Evolutionary conservation across 2,113 vertebrate genomes (phyloP).

Genomic region (Pitta sordida): DNA sequence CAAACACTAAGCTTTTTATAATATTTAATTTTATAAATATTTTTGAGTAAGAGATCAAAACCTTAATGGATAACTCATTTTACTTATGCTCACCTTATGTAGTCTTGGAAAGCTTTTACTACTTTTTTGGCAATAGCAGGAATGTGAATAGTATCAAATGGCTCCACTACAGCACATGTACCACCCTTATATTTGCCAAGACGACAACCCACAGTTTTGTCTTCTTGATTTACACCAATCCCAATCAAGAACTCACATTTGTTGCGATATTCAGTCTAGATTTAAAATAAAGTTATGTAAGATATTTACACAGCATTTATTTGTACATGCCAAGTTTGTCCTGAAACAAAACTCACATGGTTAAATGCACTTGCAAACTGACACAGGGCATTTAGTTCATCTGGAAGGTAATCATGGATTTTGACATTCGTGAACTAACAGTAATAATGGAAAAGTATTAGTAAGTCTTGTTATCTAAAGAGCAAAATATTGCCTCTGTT

Average conservation of each 20-base stretch:
- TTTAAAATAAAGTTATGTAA: constrained; percentile 49
- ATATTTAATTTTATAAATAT: not conserved
- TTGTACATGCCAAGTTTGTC: not conserved
- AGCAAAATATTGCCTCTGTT: not conserved
- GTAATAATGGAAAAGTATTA: not conserved
- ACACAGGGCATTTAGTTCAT: not conserved
- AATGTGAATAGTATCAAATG: constrained; percentile 88
- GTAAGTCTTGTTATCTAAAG: not conserved
- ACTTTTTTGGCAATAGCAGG: constrained; percentile 84
- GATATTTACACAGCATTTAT: not conserved
- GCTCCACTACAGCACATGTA: constrained; percentile 90
- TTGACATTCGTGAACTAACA: not conserved
- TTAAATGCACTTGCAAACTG: not conserved
- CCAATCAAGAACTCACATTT: constrained; percentile 97
- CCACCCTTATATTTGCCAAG: constrained; percentile 96
- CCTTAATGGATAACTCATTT: not conserved
- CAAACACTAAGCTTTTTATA: not conserved
- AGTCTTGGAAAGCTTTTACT: constrained; percentile 88
- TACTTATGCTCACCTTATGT: constrained; percentile 83
- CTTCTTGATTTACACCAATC: constrained; percentile 84
- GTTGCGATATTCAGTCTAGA: constrained; percentile 93
- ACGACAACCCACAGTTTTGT: constrained; percentile 94
- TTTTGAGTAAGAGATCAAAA: not conserved
- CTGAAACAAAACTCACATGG: not conserved
- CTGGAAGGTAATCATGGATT: not conserved